These are phyloP conservation scores for Oreochromis tanganicae DNA, from an alignment of 2,113 vertebrate species.

Conservation along the genomic window DNA sequence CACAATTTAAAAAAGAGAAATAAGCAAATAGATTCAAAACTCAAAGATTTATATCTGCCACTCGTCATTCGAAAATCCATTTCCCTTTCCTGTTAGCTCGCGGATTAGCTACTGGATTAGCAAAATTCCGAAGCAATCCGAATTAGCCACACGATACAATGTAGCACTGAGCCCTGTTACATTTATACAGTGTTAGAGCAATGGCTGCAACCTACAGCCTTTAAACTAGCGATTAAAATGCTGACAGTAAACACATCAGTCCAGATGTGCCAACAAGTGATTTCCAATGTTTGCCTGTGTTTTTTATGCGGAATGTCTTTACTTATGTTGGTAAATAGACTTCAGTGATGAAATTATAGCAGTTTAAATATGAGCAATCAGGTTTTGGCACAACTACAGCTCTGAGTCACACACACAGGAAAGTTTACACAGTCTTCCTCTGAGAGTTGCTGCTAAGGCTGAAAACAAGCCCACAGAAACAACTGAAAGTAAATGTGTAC, in stretches of 20 bases:
- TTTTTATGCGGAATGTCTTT: neutral
- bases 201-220: too few relatives aligned
- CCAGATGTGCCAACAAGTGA: neutral
- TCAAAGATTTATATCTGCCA: neutral
- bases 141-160: neutral
- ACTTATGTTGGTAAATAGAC: neutral
- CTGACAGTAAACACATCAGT: too few relatives aligned
- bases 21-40: neutral
- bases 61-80: neutral
- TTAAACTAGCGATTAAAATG: too few relatives aligned
- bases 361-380: neutral
- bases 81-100: neutral
- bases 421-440: neutral
- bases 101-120: neutral
- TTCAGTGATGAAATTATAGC: neutral
- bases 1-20: accelerated
- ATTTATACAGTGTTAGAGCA: too few relatives aligned
- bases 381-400: neutral
- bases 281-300: neutral
- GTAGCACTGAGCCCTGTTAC: too few relatives aligned
- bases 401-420: neutral
- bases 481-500: neutral
- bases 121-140: neutral
- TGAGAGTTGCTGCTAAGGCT: neutral
- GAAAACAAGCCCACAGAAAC: neutral